Evolutionary conservation across 2,113 vertebrate genomes (phyloP).

Genomic region (Mormyrus lacerda): DNA sequence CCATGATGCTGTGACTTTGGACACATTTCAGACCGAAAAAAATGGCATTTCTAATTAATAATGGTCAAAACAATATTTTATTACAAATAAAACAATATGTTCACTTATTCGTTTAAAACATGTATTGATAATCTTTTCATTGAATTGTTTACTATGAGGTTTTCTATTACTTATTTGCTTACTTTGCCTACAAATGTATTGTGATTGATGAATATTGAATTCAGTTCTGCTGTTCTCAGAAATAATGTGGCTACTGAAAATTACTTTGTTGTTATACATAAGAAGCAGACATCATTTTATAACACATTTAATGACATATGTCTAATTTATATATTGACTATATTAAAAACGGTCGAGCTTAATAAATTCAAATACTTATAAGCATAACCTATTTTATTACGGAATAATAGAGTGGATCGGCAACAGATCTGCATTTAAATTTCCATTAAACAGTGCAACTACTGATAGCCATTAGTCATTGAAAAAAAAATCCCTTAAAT

Average conservation of each 20-base stretch:
- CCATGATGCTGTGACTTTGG: not conserved
- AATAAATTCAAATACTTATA: not conserved
- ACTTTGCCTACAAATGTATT: not conserved
- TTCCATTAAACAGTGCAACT: not conserved
- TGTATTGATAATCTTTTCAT: not conserved
- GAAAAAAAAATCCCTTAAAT: not conserved
- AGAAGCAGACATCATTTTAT: not conserved
- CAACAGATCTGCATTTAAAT: not conserved
- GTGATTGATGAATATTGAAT: not conserved
- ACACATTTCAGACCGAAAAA: not conserved
- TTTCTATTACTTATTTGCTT: not conserved
- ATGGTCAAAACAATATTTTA: not conserved
- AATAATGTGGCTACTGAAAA: not conserved
- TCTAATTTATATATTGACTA: not conserved
- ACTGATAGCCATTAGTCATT: not conserved
- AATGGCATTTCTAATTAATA: not conserved
- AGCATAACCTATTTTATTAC: not conserved
- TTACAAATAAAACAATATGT: not conserved
- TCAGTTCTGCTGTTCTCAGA: not conserved
- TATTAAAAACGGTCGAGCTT: not conserved
- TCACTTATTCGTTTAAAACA: not conserved
- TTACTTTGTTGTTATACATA: not conserved
- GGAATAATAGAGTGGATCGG: not conserved
- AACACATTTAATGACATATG: not conserved
- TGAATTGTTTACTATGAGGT: not conserved